A percentile compares a stretch with the other conserved stretches of the same genome.
phyloP scores from a whole-genome alignment of 1,140 invertebrate species.

The Holcopasites calliopsidis region DNA sequence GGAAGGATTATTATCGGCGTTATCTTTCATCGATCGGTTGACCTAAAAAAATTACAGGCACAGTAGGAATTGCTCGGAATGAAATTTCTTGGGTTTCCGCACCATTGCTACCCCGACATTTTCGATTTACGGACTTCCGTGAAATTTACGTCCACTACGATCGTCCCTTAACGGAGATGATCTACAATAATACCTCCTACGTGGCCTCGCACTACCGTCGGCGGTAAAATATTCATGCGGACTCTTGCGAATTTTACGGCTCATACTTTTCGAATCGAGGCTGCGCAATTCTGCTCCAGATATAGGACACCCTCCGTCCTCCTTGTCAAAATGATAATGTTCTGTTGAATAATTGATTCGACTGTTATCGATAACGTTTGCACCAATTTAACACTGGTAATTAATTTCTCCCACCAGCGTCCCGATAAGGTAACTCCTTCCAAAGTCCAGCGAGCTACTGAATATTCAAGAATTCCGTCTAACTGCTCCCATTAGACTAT shows the following conservation, averaged over 20 bases:
- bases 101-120: neutral
- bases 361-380: too few relatives aligned
- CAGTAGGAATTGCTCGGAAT: neutral
- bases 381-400: neutral
- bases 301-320: neutral
- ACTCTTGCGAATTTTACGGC: neutral
- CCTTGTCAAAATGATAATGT: too few relatives aligned
- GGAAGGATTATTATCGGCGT: neutral
- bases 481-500: neutral
- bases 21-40: neutral
- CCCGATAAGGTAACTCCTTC: neutral
- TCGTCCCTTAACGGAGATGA: neutral
- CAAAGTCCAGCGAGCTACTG: neutral
- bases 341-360: too few relatives aligned
- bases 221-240: neutral
- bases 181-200: neutral
- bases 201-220: neutral
- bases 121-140: neutral
- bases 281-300: neutral
- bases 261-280: neutral
- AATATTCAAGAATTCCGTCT: slow-evolving; percentile 12
- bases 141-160: neutral
- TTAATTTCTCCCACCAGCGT: neutral
- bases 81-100: too few relatives aligned
- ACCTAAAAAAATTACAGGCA: slow-evolving; percentile 12